Percentiles rank a stretch among this genome's conserved stretches.
These are phyloP conservation scores for Arothron firmamentum DNA, from an alignment of 2,113 vertebrate species.

Conservation along the genomic window DNA sequence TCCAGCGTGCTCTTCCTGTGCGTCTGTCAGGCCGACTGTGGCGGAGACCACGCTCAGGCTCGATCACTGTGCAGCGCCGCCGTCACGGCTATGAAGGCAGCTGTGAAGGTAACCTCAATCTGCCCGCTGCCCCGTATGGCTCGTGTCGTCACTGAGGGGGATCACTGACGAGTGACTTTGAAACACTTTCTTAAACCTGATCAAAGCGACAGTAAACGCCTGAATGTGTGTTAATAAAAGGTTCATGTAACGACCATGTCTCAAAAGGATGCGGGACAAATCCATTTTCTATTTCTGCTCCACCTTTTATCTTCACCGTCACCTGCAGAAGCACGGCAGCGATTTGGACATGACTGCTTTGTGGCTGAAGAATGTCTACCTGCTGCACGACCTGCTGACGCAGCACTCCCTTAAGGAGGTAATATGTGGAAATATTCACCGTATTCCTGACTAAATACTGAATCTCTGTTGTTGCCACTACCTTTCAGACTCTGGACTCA, in stretches of 20 bases:
- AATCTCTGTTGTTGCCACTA: neutral
- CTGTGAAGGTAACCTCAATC: conserved; percentile 72
- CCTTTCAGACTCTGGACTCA: conserved; percentile 34
- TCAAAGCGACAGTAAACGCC: too few species aligned
- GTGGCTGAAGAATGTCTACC: conserved; percentile 76
- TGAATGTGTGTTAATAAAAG: too few species aligned
- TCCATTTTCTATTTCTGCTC: neutral
- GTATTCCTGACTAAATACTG: neutral
- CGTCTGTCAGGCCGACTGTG: conserved; percentile 68
- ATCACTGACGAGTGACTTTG: conserved; percentile 17
- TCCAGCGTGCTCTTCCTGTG: conserved; percentile 78
- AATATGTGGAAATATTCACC: neutral
- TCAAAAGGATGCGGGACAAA: too few species aligned
- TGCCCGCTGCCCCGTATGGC: conserved; percentile 9
- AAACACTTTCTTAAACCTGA: conserved; percentile 5
- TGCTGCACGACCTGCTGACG: conserved; percentile 73
- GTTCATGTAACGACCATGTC: too few species aligned
- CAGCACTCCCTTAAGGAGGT: conserved; percentile 70
- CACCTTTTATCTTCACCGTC: neutral
- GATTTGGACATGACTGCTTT: conserved; percentile 67
- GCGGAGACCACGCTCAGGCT: conserved; percentile 46
- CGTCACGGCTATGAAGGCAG: conserved; percentile 69
- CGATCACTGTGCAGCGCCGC: conserved; percentile 57
- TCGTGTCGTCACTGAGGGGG: conserved; percentile 12
- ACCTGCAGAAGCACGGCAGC: conserved; percentile 67